A percentile compares a stretch with the other conserved stretches of the same genome.
Conservation (phyloP, 2,888 invertebrate genomes). For the Oasisia sp. region DNA sequence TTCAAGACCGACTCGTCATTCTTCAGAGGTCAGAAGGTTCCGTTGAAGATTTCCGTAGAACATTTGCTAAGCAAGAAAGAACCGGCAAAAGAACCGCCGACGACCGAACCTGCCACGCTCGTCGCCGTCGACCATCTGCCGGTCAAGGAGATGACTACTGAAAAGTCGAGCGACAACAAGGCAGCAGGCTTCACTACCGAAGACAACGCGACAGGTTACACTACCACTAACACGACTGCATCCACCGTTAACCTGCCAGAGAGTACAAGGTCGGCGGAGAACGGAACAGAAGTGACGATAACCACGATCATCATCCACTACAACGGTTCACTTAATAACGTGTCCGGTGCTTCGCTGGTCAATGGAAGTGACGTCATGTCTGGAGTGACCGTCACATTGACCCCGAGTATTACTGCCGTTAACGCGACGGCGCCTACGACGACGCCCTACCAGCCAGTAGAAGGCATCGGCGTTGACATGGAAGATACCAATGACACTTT, state of each 20-base stretch:
- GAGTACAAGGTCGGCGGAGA: neutral
- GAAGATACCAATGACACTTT: neutral
- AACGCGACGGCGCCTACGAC: neutral
- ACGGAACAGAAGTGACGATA: constrained; percentile 13
- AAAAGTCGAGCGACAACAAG: neutral
- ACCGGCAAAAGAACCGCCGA: neutral
- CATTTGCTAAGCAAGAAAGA: neutral
- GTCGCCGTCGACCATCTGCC: neutral
- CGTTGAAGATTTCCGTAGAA: neutral
- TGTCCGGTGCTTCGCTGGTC: neutral
- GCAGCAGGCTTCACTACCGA: too few relatives aligned
- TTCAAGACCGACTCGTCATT: neutral
- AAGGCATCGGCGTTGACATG: neutral
- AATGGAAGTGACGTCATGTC: neutral
- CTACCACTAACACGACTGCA: neutral
- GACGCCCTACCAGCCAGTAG: neutral
- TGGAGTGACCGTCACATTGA: neutral
- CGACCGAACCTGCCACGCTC: neutral
- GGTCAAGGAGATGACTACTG: neutral
- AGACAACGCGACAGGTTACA: neutral
- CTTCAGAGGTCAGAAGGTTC: neutral
- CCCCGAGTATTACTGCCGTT: neutral
- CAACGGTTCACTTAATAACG: neutral
- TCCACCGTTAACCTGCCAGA: neutral
- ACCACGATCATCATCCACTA: constrained; percentile 10